phyloP scores from a whole-genome alignment of 1,140 invertebrate species.

The Dreissena polymorpha region DNA sequence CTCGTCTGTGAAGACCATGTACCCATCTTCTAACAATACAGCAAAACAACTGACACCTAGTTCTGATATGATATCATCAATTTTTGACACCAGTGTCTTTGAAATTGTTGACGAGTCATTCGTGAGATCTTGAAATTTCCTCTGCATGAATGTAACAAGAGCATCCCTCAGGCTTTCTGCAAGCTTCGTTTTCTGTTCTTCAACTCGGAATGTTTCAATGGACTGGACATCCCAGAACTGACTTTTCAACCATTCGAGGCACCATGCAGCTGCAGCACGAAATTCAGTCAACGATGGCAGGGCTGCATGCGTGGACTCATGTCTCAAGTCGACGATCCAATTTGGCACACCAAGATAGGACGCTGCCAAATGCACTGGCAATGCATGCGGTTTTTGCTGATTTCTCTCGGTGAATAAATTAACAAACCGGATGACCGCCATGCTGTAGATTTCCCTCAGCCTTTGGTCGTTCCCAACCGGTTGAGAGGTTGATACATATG shows the following conservation, averaged over 20 bases:
- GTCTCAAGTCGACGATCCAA: conserved; percentile 62
- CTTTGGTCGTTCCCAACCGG: conserved; percentile 9
- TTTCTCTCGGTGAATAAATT: conserved; percentile 44
- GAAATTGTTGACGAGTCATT: neutral
- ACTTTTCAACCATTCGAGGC: conserved; percentile 59
- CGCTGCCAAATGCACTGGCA: conserved; percentile 36
- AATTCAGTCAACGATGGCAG: conserved; percentile 58
- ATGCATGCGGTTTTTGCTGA: conserved; percentile 29
- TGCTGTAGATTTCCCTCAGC: conserved; percentile 29
- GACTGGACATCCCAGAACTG: conserved; percentile 25
- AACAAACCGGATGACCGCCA: conserved; percentile 49
- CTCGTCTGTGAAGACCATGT: conserved; percentile 31
- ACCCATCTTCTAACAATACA: conserved; percentile 38
- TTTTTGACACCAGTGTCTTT: conserved; percentile 8
- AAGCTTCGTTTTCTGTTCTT: conserved; percentile 3
- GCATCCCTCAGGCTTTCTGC: conserved; percentile 14
- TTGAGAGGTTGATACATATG: neutral
- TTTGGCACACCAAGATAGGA: conserved; percentile 60
- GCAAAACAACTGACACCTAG: neutral
- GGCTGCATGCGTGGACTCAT: conserved; percentile 60
- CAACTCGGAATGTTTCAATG: conserved; percentile 1
- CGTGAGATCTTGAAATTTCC: conserved; percentile 39
- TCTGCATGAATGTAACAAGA: conserved; percentile 34
- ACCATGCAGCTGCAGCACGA: conserved; percentile 46
- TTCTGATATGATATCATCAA: conserved; percentile 17